Percentiles rank a stretch among this genome's conserved stretches.
These are phyloP conservation scores for Synergus itoensis DNA, from an alignment of 2,888 invertebrate genomes.

Conservation along the genomic window DNA sequence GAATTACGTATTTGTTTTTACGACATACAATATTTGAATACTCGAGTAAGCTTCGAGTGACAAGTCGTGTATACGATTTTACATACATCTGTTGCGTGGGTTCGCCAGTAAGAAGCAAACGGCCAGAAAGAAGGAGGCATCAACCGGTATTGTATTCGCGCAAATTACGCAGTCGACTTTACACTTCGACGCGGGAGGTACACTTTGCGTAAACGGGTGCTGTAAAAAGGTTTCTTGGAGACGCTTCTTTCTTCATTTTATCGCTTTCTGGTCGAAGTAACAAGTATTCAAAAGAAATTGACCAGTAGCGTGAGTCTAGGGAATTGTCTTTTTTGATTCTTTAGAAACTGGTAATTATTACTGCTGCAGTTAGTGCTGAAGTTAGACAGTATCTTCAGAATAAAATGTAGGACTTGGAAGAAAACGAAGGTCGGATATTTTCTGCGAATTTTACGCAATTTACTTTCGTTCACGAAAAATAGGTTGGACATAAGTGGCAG, in stretches of 20 bases:
- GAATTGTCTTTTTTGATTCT: background rate
- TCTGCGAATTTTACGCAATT: too few species aligned
- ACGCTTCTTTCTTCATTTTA: background rate
- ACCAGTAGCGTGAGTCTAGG: background rate
- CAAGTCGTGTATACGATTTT: conserved; percentile 26
- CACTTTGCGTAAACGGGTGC: conserved; percentile 23
- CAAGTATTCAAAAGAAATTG: conserved; percentile 1
- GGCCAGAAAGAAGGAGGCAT: conserved; percentile 1
- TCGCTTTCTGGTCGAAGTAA: background rate
- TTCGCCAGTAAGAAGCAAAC: conserved; percentile 14
- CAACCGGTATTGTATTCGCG: conserved; percentile 32
- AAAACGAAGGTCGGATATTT: background rate
- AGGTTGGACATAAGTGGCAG: too few species aligned
- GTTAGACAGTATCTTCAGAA: background rate
- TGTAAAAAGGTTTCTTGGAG: background rate
- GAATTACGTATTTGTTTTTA: conserved; percentile 16
- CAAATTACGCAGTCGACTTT: conserved; percentile 29
- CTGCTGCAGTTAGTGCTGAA: background rate
- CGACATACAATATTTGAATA: conserved; percentile 21
- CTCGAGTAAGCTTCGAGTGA: conserved; percentile 9
- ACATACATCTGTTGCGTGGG: conserved; percentile 31
- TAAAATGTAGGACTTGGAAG: background rate
- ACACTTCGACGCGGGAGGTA: conserved; percentile 28
- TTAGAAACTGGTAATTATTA: background rate
- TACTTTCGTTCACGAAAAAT: too few species aligned